Base-by-base conservation (phyloP, 2,797 vertebrate species). In the Capromys pilorides region DNA sequence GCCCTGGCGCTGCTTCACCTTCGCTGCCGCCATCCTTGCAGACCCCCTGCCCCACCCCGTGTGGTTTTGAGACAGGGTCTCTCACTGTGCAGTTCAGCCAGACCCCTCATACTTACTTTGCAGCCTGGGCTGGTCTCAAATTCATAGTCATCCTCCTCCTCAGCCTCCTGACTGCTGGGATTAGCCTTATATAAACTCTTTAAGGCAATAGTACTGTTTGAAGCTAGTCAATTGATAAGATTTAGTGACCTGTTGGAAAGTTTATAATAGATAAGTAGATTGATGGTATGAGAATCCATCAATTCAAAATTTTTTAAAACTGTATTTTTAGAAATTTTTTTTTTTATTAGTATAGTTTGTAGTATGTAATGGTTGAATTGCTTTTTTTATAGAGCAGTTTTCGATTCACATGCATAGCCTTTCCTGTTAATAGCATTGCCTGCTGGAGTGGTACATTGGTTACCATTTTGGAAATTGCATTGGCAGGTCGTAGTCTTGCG, bases 1-100 rank as follows among this genome's bases (percentile, higher is more conserved):
- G 5, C 99, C 99, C 99, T 22, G 97, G 93, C 24, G 99, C 99
- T 99, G 99, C 98, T 99, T 99, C 99, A 99, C 99, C 99, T 99
- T 99, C 98, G 98, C 98, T 51, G 98, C 98, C 98, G 99, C 99
- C 99, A 99, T 99, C 95, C 98, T 98, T 21, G 91, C 45, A 1
- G 9, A 3, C 19, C 5, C 0, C 4, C 0, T 10, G 49, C n/a
- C 45, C 45, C 45, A 4, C 45, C 45, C 45, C 45, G 8, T 45
- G 45, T 45, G 45, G 45, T 41, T 75, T 41, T 26, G 71, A 75
- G 39, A 45, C 5, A 75, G 22, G 22, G 11, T 75, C 22, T 75
- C 22, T 75, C 12, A 4, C 71, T 73, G 4, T 41, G 39, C 11
- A 41, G 36, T 26, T 45, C 39, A 45, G 39, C 11, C 22, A 26